A percentile compares a stretch with the other conserved stretches of the same genome.
Conservation (phyloP, 2,113 vertebrate genomes). For the Pseudorectes ferrugineus region DNA sequence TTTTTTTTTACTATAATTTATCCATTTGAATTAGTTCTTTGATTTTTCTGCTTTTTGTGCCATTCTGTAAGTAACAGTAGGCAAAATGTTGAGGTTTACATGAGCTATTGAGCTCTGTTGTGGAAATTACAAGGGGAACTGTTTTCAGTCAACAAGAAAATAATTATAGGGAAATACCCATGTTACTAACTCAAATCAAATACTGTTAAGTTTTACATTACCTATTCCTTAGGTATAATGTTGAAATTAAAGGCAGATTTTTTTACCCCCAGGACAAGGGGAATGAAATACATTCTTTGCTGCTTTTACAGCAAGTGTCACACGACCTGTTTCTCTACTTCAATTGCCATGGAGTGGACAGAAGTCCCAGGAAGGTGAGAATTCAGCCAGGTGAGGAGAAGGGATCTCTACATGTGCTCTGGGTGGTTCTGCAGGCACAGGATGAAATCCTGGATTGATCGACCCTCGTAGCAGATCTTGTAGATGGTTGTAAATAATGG, state of each 20-base stretch:
- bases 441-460: conserved; percentile 78
- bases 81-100: neutral
- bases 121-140: neutral
- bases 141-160: neutral
- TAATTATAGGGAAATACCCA: neutral
- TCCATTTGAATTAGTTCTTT: neutral
- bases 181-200: neutral
- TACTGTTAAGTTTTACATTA: neutral
- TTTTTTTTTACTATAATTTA: neutral
- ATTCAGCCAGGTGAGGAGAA: neutral
- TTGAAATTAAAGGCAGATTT: neutral
- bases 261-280: neutral
- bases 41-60: neutral
- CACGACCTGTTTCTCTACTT: neutral
- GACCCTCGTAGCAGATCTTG: conserved; percentile 84
- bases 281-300: neutral
- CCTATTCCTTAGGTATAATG: neutral
- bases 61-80: neutral
- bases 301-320: neutral
- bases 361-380: neutral
- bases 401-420: conserved; percentile 69
- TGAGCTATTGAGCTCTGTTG: neutral
- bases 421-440: conserved; percentile 85
- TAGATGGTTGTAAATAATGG: conserved; percentile 81
- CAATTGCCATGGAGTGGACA: neutral